A percentile compares a stretch with the other conserved stretches of the same genome.
Conservation (phyloP, 2,797 vertebrate genomes). For the Centroberyx gerrardi region DNA sequence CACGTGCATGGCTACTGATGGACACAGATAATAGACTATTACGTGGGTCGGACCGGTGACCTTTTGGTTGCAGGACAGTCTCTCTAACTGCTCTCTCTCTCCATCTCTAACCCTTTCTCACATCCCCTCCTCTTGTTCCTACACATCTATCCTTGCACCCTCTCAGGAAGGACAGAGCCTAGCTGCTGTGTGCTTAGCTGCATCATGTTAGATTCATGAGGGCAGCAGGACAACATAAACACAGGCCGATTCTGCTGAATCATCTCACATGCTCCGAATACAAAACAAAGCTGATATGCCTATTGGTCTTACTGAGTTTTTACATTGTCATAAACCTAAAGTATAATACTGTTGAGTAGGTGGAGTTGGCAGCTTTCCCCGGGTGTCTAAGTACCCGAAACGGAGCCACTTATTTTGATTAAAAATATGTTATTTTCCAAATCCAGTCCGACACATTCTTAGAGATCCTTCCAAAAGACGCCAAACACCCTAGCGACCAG, state of each 20-base stretch:
- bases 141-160: background rate
- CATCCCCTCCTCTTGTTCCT: constrained; percentile 13
- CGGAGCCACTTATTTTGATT: background rate
- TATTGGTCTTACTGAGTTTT: background rate
- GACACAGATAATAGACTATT: constrained; percentile 15
- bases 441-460: constrained; percentile 45
- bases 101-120: background rate
- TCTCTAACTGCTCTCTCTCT: constrained; percentile 47
- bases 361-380: background rate
- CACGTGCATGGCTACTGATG: constrained; percentile 33
- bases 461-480: constrained; percentile 12
- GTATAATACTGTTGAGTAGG: constrained; percentile 9
- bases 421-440: constrained; percentile 21
- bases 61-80: background rate
- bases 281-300: constrained; percentile 1
- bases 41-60: too few species aligned
- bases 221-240: constrained; percentile 12
- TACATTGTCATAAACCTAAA: constrained; percentile 7
- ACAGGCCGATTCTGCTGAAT: constrained; percentile 56
- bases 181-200: constrained; percentile 27
- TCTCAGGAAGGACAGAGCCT: constrained; percentile 7
- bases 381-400: background rate
- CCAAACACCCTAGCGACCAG: constrained; percentile 47
- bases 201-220: constrained; percentile 43
- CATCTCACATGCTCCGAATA: constrained; percentile 47